Percentiles rank a stretch among this genome's conserved stretches.
phyloP scores from a whole-genome alignment of 2,113 vertebrate genomes.

The Pygoscelis adeliae region DNA sequence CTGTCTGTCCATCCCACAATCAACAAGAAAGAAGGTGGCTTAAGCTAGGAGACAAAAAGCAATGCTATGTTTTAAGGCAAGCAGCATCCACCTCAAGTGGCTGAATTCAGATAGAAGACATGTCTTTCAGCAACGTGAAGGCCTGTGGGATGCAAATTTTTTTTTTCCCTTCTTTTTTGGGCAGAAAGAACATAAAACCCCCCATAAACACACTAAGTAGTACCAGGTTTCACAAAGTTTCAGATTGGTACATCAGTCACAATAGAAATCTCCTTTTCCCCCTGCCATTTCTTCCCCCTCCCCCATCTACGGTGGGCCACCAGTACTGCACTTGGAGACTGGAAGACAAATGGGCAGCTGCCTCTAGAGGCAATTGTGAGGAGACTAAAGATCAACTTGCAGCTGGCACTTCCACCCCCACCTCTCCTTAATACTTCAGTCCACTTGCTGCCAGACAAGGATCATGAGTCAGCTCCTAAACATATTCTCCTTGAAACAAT shows the following conservation, averaged over 20 bases:
- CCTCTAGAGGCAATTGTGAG: conserved; percentile 57
- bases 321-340: background rate
- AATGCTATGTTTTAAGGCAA: background rate
- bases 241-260: conserved; percentile 11
- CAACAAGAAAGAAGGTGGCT: background rate
- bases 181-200: background rate
- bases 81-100: background rate
- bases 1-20: background rate
- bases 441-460: conserved; percentile 49
- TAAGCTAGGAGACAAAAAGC: background rate
- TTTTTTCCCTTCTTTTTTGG: background rate
- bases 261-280: background rate
- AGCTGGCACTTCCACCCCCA: conserved; percentile 46
- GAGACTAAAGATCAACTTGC: conserved; percentile 61
- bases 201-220: background rate
- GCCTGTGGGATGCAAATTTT: background rate
- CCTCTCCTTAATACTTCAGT: conserved; percentile 49
- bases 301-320: background rate
- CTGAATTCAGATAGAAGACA: background rate
- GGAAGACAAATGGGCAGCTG: conserved; percentile 61
- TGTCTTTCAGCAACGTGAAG: background rate
- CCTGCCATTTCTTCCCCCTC: background rate
- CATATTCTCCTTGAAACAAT: conserved; percentile 35
- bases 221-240: conserved; percentile 6
- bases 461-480: conserved; percentile 67